Base-by-base conservation (phyloP, 1,140 invertebrate species). In the Nephila pilipes region DNA sequence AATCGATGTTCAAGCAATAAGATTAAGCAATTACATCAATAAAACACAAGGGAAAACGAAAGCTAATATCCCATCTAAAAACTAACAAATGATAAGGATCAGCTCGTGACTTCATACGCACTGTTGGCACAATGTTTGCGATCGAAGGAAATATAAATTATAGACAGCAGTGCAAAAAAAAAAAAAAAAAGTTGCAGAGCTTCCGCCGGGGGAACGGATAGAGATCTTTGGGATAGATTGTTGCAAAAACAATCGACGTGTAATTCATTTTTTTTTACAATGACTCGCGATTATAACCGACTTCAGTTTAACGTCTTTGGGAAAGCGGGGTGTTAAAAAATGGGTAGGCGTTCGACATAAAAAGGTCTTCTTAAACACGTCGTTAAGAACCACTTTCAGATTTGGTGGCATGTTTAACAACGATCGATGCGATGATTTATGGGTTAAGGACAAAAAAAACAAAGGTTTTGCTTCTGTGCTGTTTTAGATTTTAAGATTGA, bases 11-110 rank as follows among this genome's bases (percentile, higher is more conserved):
- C 29, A 3, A 2, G 38, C 46, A 83, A 83, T n/a, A 55, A 54
- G 54, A 83, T 83, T 83, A 83, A 83, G 81, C n/a, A 83, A 83
- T 83, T 83, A 83, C 81, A 54, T 55, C 81, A 22, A 25, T 83
- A 83, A 83, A 83, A 83, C 22, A 65, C 25, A 65, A 65, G 63
- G 63, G n/a, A 65, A n/a, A 65, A 25, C 46, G 81, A 83, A 54
- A 55, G 16, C 54, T 75, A 75, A 75, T 75, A 32, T 38, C 80
- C 32, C 80, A 46, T 46, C 80, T 54, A 46, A 83, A 46, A 83
- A 54, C 81, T 57, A 83, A 83, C 38, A 54, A 83, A 83, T 29
- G 38, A 83, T 54, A 83, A 46, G 1, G 81, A 83, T 83, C 38
- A 29, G 46, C 81, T 57, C 81, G 81, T 54, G 46, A 54, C 46